A percentile compares a stretch with the other conserved stretches of the same genome.
Evolutionary conservation across 2,113 vertebrate genomes (phyloP).

Genomic region (Procapra przewalskii): DNA sequence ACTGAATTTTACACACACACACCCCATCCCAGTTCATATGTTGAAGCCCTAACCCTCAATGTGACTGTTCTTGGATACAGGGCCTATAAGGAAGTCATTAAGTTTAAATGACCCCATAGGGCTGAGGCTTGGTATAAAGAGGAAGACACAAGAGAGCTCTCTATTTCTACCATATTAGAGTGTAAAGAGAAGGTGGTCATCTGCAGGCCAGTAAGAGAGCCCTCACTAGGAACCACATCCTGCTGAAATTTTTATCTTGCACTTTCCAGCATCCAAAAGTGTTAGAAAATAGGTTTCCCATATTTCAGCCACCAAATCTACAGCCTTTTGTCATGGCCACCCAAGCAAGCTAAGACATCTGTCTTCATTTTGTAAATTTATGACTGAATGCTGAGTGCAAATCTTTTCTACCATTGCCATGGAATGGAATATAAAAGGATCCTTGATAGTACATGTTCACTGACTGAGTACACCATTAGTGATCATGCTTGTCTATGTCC

Average conservation of each 20-base stretch:
- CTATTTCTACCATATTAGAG: not conserved
- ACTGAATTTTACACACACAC: not conserved
- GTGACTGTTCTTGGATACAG: not conserved
- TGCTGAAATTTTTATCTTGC: not conserved
- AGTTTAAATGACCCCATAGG: not conserved
- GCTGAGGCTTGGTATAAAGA: not conserved
- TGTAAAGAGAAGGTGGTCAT: not conserved
- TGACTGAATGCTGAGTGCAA: not conserved
- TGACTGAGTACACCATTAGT: not conserved
- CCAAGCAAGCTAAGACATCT: not conserved
- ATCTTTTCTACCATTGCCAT: not conserved
- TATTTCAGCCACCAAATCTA: not conserved
- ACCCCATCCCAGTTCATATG: not conserved
- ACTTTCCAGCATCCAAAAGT: not conserved
- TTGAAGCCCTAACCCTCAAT: not conserved
- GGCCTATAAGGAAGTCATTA: not conserved
- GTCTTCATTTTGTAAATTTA: not conserved
- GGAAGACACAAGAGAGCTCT: not conserved
- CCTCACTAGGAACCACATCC: not conserved
- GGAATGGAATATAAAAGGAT: not conserved
- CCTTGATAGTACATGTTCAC: not conserved
- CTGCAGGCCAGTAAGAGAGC: not conserved
- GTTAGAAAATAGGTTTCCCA: not conserved
- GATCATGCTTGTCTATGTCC: not conserved
- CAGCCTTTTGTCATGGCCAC: not conserved